Evolutionary conservation across 2,888 invertebrate species (phyloP).

Genomic region (Orgyia antiqua): DNA sequence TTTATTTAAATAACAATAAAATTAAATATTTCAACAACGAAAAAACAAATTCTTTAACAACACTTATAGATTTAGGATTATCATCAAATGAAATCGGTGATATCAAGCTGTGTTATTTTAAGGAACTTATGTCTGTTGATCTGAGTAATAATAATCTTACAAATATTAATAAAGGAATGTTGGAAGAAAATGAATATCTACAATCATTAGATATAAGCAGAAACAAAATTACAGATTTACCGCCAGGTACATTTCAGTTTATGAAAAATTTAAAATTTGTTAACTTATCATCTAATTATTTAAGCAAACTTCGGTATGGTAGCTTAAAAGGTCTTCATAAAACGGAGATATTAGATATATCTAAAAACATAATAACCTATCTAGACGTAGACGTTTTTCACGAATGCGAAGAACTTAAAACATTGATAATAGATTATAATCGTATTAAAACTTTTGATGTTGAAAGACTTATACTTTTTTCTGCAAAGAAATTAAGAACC

Average conservation of each 20-base stretch:
- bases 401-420: slow-evolving; percentile 51
- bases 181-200: slow-evolving; percentile 40
- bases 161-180: slow-evolving; percentile 38
- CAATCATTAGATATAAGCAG: slow-evolving; percentile 51
- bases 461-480: slow-evolving; percentile 38
- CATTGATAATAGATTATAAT: slow-evolving; percentile 59
- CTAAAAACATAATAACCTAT: slow-evolving; percentile 45
- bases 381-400: slow-evolving; percentile 59
- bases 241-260: slow-evolving; percentile 55
- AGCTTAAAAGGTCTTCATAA: slow-evolving; percentile 54
- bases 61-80: slow-evolving; percentile 43
- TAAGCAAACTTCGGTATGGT: slow-evolving; percentile 50
- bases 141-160: slow-evolving; percentile 44
- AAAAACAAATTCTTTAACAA: slow-evolving; percentile 37
- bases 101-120: slow-evolving; percentile 47
- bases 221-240: slow-evolving; percentile 44
- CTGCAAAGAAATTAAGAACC: slow-evolving; percentile 40
- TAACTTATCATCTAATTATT: slow-evolving; percentile 51
- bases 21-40: slow-evolving; percentile 47
- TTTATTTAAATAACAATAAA: slow-evolving; percentile 46
- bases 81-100: slow-evolving; percentile 42
- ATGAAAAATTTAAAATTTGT: slow-evolving; percentile 49
- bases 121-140: slow-evolving; percentile 42
- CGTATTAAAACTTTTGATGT: slow-evolving; percentile 50
- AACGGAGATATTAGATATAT: slow-evolving; percentile 54